Percentiles rank a stretch among this genome's conserved stretches.
These are phyloP conservation scores for Actinopyga echinites DNA, from an alignment of 53 echinoderm and acorn worm genomes.

Conservation along the genomic window DNA sequence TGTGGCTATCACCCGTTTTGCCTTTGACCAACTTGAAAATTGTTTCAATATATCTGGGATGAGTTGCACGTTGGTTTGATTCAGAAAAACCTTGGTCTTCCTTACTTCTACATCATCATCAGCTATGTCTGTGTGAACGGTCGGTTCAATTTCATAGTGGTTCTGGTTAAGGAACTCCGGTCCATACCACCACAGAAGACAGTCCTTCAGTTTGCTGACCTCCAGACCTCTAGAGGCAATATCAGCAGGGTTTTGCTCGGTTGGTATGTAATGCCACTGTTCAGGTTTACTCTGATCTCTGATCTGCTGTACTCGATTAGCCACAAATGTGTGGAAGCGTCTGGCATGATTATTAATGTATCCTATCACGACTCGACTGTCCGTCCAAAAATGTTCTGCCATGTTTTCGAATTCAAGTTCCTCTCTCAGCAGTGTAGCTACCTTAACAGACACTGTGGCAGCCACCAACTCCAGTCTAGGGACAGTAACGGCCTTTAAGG, in stretches of 20 bases:
- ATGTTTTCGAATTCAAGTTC: slow-evolving; percentile 15
- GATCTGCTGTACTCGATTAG: slow-evolving; percentile 7
- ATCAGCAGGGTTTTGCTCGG: too few species aligned
- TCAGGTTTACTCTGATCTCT: slow-evolving; percentile 11
- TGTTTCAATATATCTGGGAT: not conserved
- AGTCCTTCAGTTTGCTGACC: not conserved
- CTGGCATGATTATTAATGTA: slow-evolving; percentile 47
- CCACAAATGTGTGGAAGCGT: slow-evolving; percentile 49
- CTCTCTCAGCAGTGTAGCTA: not conserved
- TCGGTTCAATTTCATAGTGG: slow-evolving; percentile 13
- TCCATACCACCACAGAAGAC: slow-evolving; percentile 11
- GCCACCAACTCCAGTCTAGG: slow-evolving; percentile 36
- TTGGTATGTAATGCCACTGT: slow-evolving; percentile 39
- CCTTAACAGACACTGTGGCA: slow-evolving; percentile 20
- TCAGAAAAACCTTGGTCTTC: too few species aligned
- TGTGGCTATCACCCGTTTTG: slow-evolving; percentile 17
- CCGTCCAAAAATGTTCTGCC: slow-evolving; percentile 43
- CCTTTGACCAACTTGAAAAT: slow-evolving; percentile 22
- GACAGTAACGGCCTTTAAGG: slow-evolving; percentile 18
- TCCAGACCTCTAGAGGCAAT: not conserved
- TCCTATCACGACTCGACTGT: slow-evolving; percentile 45
- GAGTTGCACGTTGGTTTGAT: too few species aligned
- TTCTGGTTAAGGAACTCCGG: not conserved
- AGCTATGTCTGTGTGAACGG: too few species aligned
- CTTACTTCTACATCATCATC: not conserved